Evolutionary conservation across 2,888 invertebrate genomes (phyloP), one percentile per base, ranked within the genome.

Genomic region (Nomada fucata): DNA sequence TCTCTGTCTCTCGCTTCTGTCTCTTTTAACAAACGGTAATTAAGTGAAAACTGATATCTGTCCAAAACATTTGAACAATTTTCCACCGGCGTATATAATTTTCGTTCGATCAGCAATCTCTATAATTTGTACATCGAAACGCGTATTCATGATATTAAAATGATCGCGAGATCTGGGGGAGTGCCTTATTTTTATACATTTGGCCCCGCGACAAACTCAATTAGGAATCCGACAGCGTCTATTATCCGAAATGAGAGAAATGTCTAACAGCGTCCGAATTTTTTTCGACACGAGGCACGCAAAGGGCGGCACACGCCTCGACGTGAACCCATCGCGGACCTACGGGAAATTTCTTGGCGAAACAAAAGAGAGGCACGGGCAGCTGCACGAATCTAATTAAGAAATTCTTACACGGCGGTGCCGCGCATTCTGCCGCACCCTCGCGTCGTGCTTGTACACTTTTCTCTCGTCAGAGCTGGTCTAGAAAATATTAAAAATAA

Each of bases 401-500:
- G 91, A 91, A 92, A 92, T 92, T 92, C 91, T 91, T 92, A 92
- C 90, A 91, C 90, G 91, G 90, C 88, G 84, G 88, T 88, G 89
- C 89, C 86, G 89, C 88, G 86, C 89, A 86, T 89, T 87, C 82
- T 82, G 83, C 68, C 85, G 81, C 79, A 84, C 75, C 79, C 79
- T 74, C 74, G 72, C 61, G 36, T 70, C 69, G 44, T 60, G 70
- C 70, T 61, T 70, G 71, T 61, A 57, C 63, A 47, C 50, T 55
- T 72, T 59, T 55, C 73, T 76, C 68, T 63, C 73, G 85, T 68
- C 81, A 36, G 76, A 76, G 64, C 73, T 76, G 77, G 89, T 81
- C 86, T 84, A 89, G 89, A 90, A 86, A 77, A 91, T 92, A 92
- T 92, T 92, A 92, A 92, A 92, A 92, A 92, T 92, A 92, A 92